Evolutionary conservation across 2,797 vertebrate species (phyloP), one percentile per base, ranked within the genome.

Genomic region (Peromyscus melanophrys): DNA sequence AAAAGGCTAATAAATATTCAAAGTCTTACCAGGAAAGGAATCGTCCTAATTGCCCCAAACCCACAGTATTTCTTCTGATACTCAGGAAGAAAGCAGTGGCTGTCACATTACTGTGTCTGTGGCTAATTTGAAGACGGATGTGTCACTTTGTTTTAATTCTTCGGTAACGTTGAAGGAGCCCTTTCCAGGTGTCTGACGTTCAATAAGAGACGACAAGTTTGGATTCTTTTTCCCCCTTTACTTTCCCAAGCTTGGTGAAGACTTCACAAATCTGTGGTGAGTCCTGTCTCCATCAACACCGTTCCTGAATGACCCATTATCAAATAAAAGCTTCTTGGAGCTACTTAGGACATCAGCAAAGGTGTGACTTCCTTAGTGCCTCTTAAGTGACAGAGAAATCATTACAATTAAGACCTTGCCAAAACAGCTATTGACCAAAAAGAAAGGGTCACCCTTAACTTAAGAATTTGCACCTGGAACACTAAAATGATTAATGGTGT

Each of bases 261-360:
- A 67, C 57, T 55, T 46, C 67, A 4, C 49, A 43, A 59, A 8
- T n/a, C 11, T 0, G 16, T 9, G 49, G n/a, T 37, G 14, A 21
- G 78, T 84, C 86, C 81, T 65, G 46, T 49, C 80, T 52, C 59
- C 25, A 71, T 67, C 6, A 57, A 37, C 40, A 4, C 13, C 80
- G 69, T 4, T 43, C 78, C 69, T 73, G 14, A 37, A 67, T 80
- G 97, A 95, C 92, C 31, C 29, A 3, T 52, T 89, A 27, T 37
- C 59, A 80, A 86, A 27, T 85, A 31, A 81, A 92, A 7, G 0
- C 0, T 73, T 80, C 85, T 93, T 90, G 86, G 94, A 90, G 67
- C 0, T 73, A 80, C 87, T 92, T 88, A 90, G 96, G 89, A 76
- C 93, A 92, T 81, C 55, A 71, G 10, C 92, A 61, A 94, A 14